Base-by-base conservation (phyloP, 1,140 invertebrate genomes). In the Venustaconcha ellipsiformis region DNA sequence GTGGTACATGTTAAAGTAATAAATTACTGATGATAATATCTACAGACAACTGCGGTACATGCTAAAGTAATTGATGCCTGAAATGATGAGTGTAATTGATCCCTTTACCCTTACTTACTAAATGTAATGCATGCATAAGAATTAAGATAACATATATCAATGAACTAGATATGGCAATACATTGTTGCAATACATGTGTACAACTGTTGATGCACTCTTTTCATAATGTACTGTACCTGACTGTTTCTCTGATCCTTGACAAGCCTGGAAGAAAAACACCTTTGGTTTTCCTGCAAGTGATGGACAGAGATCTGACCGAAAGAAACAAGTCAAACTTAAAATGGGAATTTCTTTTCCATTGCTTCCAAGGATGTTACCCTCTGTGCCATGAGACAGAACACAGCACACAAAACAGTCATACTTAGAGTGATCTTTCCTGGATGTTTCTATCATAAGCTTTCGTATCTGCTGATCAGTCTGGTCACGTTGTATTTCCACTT, bases 201-300 rank as follows among this genome's bases (percentile, higher is more conserved):
- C 6, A 48, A 48, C 37, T 48, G 37, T 48, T 6, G 11, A 48
- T 48, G 4, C 37, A 48, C 37, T 48, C 11, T 48, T 6, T 48
- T 30, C 26, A 3, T 30, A 30, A 48, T 11, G 37, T 37, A 37
- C 37, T 48, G 18, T 37, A 86, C 85, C 85, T 74, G 23, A 26
- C 69, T 86, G 84, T 58, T 84, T 87, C n/a, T 81, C 79, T 59
- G 84, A 76, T 14, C 90, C 90, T 30, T 89, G 88, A 79, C 90
- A 90, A 18, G 88, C 86, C 78, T 90, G 88, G 26, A 91, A 80
- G 62, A 91, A 84, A 72, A 89, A 90, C 14, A 90, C 80, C 73
- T 90, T 90, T 30, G 89, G 89, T 78, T 89, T 90, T 20, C 82
- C 83, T 18, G 67, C 70, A 55, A 90, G 72, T 14, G 67, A 69